Base-by-base conservation (phyloP, 2,113 vertebrate species). In the Spermophilus dauricus region DNA sequence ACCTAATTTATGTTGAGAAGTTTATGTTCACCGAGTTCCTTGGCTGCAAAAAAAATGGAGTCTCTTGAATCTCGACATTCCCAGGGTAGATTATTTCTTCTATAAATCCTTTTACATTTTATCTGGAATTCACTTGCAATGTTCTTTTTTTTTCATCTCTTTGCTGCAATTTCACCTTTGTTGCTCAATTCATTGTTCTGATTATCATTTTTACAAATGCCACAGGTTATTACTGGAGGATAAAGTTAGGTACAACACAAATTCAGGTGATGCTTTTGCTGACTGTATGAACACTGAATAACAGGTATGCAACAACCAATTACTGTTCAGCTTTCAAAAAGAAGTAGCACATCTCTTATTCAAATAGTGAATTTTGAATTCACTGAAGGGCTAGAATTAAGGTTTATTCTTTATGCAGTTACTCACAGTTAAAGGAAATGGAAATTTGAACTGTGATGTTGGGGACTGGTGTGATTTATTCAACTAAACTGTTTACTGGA, bases 1-100 rank as follows among this genome's bases (percentile, higher is more conserved):
- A 48, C 58, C 42, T 96, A 94, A 97, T 91, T 81, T 65, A 91
- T 51, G 58, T 65, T 90, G 89, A 84, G 84, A 82, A 91, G 20
- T 82, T 86, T 67, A 91, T 73, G 39, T 91, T 81, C 45, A 61
- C 10, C 10, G 39, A 67, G 22, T 89, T 78, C 14, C 18, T 69
- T 8, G 12, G 30, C 20, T 53, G 6, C 30, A 26, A 45, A 45
- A 42, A 69, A 69, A 45, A 13, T 80, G 48, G 45, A 72, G 37
- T 61, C 37, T 24, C 18, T 61, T 80, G 70, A 91, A 90, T 39
- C 9, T 32, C 45, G 58, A 32, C 17, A 53, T 84, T 84, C 34
- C 63, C 53, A 56, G 39, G 16, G 48, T 61, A 17, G 69, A 16
- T 48, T 58, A 58, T 37, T 58, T 70, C 58, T 84, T 91, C 48